These are phyloP conservation scores for Eupelmus urozonus DNA, from an alignment of 2,888 invertebrate genomes.

Conservation along the genomic window DNA sequence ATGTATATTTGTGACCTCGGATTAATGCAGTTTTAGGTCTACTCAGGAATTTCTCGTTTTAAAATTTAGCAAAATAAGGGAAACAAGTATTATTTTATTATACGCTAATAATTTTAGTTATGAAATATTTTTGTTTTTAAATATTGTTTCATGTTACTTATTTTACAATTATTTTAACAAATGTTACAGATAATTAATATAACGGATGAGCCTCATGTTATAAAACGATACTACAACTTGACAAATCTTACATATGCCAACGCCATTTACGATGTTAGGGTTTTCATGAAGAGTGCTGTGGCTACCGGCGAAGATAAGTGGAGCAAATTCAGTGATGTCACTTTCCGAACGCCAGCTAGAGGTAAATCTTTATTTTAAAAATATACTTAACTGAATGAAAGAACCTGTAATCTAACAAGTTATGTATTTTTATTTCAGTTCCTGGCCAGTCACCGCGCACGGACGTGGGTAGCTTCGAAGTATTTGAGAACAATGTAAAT, in stretches of 20 bases:
- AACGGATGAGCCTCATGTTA: conserved; percentile 71
- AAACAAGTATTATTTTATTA: no score
- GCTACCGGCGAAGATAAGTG: conserved; percentile 81
- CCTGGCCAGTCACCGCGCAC: conserved; percentile 85
- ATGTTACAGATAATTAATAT: conserved; percentile 70
- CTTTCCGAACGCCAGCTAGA: conserved; percentile 80
- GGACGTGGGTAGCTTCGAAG: conserved; percentile 86
- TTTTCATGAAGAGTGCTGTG: conserved; percentile 82
- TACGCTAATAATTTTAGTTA: no score
- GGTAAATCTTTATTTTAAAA: conserved; percentile 59
- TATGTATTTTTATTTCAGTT: conserved; percentile 75
- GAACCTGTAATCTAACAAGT: neutral
- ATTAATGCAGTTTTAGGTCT: neutral
- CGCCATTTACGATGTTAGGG: conserved; percentile 85
- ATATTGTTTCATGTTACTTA: neutral
- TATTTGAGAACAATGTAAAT: conserved; percentile 77
- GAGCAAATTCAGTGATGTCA: conserved; percentile 83
- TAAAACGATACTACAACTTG: conserved; percentile 76
- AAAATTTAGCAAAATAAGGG: no score
- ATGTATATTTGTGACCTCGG: conserved; percentile 21
- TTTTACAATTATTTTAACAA: neutral
- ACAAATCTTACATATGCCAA: conserved; percentile 83
- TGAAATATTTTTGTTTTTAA: neutral
- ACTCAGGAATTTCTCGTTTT: neutral
- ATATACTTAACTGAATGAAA: neutral